These are phyloP conservation scores for Dorcus parallelipipedus DNA, from an alignment of 2,888 invertebrate genomes.

Conservation along the genomic window DNA sequence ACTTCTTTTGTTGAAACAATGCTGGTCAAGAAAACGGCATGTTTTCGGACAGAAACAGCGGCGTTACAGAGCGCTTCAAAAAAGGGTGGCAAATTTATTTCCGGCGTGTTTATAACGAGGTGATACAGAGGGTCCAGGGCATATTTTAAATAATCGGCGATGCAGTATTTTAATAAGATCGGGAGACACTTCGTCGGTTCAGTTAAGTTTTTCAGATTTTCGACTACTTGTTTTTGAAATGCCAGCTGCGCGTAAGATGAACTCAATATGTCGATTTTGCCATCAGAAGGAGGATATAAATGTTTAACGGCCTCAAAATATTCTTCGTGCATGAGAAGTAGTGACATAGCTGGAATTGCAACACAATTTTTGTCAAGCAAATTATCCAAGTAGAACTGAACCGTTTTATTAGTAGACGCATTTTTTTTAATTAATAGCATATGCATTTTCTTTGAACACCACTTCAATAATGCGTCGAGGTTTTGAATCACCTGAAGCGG, in stretches of 20 bases:
- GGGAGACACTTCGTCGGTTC: not conserved
- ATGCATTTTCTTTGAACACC: not conserved
- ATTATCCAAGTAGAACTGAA: not conserved
- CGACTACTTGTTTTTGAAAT: not conserved
- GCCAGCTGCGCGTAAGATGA: not conserved
- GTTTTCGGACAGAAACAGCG: conserved; percentile 16
- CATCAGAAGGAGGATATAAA: not conserved
- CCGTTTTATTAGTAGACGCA: not conserved
- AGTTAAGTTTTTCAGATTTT: conserved; percentile 7
- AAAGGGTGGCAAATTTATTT: not conserved
- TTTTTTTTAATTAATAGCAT: too few relatives aligned
- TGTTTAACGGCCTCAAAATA: not conserved
- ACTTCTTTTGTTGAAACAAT: not conserved
- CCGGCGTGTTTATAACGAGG: conserved; percentile 2
- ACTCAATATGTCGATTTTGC: not conserved
- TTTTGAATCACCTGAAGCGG: not conserved
- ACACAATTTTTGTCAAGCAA: not conserved
- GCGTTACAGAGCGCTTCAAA: conserved; percentile 3
- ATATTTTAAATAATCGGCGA: conserved; percentile 14
- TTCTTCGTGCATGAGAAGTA: not conserved
- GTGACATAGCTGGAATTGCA: not conserved
- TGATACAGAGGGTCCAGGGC: conserved; percentile 7
- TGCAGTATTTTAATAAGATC: conserved; percentile 14
- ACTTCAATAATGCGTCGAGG: not conserved
- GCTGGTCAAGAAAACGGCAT: conserved; percentile 11